Base-by-base conservation (phyloP, 1,140 invertebrate genomes). In the Nymphalis io region DNA sequence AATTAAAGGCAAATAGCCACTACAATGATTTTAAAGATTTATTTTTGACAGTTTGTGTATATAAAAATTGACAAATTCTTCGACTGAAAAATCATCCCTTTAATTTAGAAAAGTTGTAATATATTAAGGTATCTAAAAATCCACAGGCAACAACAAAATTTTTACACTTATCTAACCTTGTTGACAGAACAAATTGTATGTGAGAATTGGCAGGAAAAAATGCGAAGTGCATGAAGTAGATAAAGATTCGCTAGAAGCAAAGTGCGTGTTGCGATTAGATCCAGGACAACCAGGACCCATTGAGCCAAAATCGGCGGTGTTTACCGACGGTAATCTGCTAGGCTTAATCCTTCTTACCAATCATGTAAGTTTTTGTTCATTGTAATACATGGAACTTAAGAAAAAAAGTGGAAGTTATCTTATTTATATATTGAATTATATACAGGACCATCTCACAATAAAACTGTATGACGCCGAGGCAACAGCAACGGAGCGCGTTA, bases 241-340 rank as follows among this genome's bases (percentile, higher is more conserved):
- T 79, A 93, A 93, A 63, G 93, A 93, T 59, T 93, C 92, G 13
- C 83, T 95, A 51, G 84, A 93, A 73, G 93, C 95, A 44, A 92
- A 85, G 63, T 93, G 93, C 46, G 92, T 94, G 59, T 87, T 95
- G n/a, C 92, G 93, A 46, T 82, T 96, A 20, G 95, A 96, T 73
- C 77, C 82, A 5, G 93, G 94, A 55, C 89, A 92, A 72, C 93
- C 94, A 73, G 93, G 93, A 80, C 90, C 93, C 27, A 92, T 95
- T 12, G 95, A 95, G 16, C 76, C 79, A 10, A 91, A 89, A 69
- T 80, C 84, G 55, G 95, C 96, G 5, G 94, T 97, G 81, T 98
- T 98, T 85, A 96, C 95, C 74, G 97, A 98, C 92, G 96, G 96
- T n/a, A 94, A 96, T 72, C 93, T 94, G 89, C 93, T 98, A 60